These are phyloP conservation scores for Tanaodytes sp. DNA, from an alignment of 2,888 invertebrate genomes.

Conservation along the genomic window DNA sequence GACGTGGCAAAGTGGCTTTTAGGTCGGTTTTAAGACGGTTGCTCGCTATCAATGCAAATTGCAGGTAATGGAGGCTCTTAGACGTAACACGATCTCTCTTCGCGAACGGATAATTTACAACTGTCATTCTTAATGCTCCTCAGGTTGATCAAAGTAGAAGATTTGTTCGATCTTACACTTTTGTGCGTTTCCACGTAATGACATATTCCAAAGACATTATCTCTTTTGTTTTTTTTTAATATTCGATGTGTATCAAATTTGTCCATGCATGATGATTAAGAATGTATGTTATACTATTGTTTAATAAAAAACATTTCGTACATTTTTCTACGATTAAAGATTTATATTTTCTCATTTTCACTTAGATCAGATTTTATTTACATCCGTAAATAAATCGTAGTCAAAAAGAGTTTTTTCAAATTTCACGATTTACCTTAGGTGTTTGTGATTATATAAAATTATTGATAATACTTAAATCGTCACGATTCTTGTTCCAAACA, in stretches of 20 bases:
- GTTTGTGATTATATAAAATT: constrained; percentile 31
- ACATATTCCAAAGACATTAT: constrained; percentile 24
- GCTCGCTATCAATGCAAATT: constrained; percentile 71
- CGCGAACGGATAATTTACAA: constrained; percentile 50
- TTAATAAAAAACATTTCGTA: too few species aligned
- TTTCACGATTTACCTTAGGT: too few species aligned
- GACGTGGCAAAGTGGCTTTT: constrained; percentile 66
- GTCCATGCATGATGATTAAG: too few species aligned
- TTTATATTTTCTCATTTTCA: too few species aligned
- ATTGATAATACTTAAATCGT: constrained; percentile 52
- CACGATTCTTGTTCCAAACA: constrained; percentile 51
- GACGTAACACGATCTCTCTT: constrained; percentile 64
- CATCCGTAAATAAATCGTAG: too few species aligned
- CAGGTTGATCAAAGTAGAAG: constrained; percentile 32
- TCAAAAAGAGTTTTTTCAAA: too few species aligned
- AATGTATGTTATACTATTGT: too few species aligned
- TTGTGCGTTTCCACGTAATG: constrained; percentile 27
- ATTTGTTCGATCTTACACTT: constrained; percentile 36
- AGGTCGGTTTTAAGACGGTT: constrained; percentile 65
- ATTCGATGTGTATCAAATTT: too few species aligned
- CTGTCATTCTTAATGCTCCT: constrained; percentile 44
- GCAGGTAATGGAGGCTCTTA: constrained; percentile 70
- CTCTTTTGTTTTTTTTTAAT: neutral
- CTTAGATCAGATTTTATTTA: too few species aligned
- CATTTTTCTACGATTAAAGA: too few species aligned